These are phyloP conservation scores for Dasyornis broadbenti DNA, from an alignment of 2,113 vertebrate genomes.

Conservation along the genomic window DNA sequence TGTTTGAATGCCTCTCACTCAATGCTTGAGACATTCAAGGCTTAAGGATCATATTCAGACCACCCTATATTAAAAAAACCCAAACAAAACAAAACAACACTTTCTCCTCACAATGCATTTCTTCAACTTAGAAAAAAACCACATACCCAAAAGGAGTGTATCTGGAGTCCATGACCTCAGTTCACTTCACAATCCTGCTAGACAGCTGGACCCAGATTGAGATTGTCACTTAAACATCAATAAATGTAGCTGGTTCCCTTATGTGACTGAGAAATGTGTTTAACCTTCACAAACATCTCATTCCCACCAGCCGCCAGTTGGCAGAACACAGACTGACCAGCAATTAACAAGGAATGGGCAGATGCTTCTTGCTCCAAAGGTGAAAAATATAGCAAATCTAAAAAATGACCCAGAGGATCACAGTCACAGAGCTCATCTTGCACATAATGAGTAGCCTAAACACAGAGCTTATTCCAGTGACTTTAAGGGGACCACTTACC, in stretches of 20 bases:
- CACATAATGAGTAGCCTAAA: background rate
- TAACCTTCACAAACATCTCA: background rate
- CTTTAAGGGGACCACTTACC: background rate
- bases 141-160: background rate
- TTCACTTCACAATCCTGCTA: background rate
- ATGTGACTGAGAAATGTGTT: background rate
- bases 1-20: background rate
- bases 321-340: slow-evolving; percentile 4
- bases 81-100: background rate
- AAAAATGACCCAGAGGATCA: background rate
- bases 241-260: background rate
- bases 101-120: background rate
- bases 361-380: slow-evolving; percentile 6
- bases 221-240: slow-evolving; percentile 7
- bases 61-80: background rate
- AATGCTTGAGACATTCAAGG: background rate
- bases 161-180: background rate
- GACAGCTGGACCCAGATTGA: background rate
- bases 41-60: background rate
- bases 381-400: background rate
- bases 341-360: slow-evolving; percentile 19
- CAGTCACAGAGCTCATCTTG: background rate
- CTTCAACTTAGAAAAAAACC: background rate
- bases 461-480: background rate
- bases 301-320: background rate